Conservation (phyloP, 2,113 vertebrate genomes). For the Callaeas wilsoni region DNA sequence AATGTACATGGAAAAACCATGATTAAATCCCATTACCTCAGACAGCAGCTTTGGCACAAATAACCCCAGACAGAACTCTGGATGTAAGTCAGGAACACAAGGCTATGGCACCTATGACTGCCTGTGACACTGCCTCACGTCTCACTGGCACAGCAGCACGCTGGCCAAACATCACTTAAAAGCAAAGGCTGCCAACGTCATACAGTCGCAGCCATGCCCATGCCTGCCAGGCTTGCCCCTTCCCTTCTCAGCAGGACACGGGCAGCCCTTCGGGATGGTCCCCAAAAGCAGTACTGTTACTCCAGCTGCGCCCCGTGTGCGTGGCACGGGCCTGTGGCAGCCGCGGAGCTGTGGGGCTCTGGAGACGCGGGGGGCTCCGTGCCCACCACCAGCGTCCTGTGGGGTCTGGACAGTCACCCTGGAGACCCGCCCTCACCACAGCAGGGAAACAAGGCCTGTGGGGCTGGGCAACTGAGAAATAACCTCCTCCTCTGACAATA, state of each 20-base stretch:
- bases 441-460: neutral
- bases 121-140: neutral
- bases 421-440: neutral
- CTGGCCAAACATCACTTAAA: neutral
- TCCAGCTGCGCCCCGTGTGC: fast-evolving
- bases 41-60: neutral
- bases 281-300: fast-evolving
- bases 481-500: neutral
- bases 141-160: fast-evolving
- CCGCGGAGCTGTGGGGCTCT: fast-evolving
- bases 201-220: fast-evolving
- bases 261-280: neutral
- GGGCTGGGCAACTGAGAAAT: neutral
- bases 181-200: fast-evolving
- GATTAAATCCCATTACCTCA: neutral
- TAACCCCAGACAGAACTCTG: neutral
- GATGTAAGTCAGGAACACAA: neutral
- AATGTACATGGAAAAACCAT: neutral
- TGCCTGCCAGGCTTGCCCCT: fast-evolving
- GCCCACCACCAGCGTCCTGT: fast-evolving
- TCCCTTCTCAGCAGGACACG: neutral
- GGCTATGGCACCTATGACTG: neutral
- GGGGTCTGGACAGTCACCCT: fast-evolving
- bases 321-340: fast-evolving
- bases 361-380: fast-evolving